Evolutionary conservation across 2,888 invertebrate species (phyloP), one percentile per base, ranked within the genome.

Genomic region (Aradus depressus): DNA sequence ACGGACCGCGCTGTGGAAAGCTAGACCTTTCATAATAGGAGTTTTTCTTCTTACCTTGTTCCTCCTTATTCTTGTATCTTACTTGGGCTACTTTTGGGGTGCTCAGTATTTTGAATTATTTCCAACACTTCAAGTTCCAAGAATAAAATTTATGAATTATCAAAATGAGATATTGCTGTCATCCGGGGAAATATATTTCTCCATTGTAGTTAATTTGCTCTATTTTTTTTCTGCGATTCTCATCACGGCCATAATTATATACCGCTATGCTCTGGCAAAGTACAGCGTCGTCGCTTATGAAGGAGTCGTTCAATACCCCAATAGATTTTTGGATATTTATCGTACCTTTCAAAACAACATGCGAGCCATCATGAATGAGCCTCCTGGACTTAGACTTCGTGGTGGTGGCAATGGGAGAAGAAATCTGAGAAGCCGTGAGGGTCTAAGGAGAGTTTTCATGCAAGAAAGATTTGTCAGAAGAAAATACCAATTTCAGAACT

Each of bases 201-300:
- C 25, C 25, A 12, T 25, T 6, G 16, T 12, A 5, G 18, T 42
- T 18, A 42, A 42, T 42, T 23, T 42, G 42, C 25, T 42, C 14
- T 42, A 42, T 42, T 25, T 42, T 0, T 12, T 42, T 16, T 25
- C 25, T 8, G 42, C 25, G 28, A 42, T 42, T 25, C 14, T 42
- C 16, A 42, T 42, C 10, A 26, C 16, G n/a, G 42, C 42, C 18
- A 28, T 42, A 22, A 18, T 16, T 28, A 42, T 42, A 26, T 25
- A 26, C 16, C 28, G 25, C 14, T 42, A 42, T 42, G 22, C 16
- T n/a, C n/a, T n/a, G n/a, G n/a, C n/a, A n/a, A n/a, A n/a, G n/a
- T n/a, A n/a, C n/a, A n/a, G n/a, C n/a, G n/a, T n/a, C n/a, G n/a
- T n/a, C n/a, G n/a, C n/a, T n/a, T n/a, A n/a, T n/a, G n/a, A n/a